Conservation (phyloP, 2,888 invertebrate species). For the Microplitis manilae region DNA sequence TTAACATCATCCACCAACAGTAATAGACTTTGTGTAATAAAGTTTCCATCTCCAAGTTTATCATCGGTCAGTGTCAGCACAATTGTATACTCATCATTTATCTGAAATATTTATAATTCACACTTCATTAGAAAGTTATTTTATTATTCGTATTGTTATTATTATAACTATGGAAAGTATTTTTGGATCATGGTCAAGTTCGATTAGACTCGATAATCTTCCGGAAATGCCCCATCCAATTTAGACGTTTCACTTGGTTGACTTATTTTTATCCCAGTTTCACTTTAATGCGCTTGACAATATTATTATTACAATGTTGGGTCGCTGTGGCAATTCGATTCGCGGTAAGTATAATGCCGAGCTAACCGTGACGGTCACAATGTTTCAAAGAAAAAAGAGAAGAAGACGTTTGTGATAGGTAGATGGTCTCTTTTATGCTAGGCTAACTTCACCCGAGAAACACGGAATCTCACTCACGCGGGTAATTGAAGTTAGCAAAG, state of each 20-base stretch:
- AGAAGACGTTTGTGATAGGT: constrained; percentile 38
- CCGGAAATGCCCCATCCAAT: constrained; percentile 7
- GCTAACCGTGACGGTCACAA: constrained; percentile 60
- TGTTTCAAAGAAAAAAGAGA: constrained; percentile 43
- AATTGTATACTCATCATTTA: constrained; percentile 89
- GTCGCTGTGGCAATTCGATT: constrained; percentile 61
- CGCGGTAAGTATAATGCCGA: constrained; percentile 50
- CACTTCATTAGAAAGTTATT: not conserved
- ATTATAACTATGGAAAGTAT: not conserved
- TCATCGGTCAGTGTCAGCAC: constrained; percentile 92
- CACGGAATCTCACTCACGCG: constrained; percentile 41
- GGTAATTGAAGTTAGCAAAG: constrained; percentile 38
- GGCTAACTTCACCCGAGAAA: constrained; percentile 46
- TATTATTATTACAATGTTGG: constrained; percentile 53
- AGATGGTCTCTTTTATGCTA: constrained; percentile 54
- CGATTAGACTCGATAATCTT: not conserved
- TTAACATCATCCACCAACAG: constrained; percentile 93
- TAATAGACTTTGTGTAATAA: constrained; percentile 90
- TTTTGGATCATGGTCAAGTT: not conserved
- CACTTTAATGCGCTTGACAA: constrained; percentile 56
- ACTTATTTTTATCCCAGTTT: constrained; percentile 50
- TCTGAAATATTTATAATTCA: constrained; percentile 71
- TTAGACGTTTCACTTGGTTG: constrained; percentile 22
- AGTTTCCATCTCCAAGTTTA: constrained; percentile 88
- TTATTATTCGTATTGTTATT: not conserved